Conservation (phyloP, 1,140 invertebrate species). For the Zaprionus inermis region DNA sequence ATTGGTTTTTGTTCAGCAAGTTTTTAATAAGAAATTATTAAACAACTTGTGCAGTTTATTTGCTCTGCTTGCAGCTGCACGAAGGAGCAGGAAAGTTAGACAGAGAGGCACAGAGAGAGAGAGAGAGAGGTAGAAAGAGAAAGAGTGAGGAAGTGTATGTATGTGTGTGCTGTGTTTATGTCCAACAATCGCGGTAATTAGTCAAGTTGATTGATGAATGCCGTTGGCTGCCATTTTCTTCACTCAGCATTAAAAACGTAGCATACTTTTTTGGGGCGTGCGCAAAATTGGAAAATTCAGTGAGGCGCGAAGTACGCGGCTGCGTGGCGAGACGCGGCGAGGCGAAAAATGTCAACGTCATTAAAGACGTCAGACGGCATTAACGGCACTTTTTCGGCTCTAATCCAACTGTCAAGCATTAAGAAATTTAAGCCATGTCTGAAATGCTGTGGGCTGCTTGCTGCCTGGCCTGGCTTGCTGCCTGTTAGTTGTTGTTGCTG, state of each 20-base stretch:
- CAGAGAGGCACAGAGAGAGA: background rate
- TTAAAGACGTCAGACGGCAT: conserved; percentile 60
- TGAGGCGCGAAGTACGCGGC: background rate
- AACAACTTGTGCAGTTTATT: conserved; percentile 66
- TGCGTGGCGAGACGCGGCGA: background rate
- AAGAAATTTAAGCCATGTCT: conserved; percentile 60
- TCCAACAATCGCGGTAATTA: conserved; percentile 75
- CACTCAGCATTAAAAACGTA: background rate
- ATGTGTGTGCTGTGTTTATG: conserved; percentile 19
- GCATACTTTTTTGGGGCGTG: conserved; percentile 26
- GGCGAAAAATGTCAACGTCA: conserved; percentile 61
- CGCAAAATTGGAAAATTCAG: conserved; percentile 47
- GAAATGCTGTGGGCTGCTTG: conserved; percentile 8
- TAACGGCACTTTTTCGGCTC: conserved; percentile 43
- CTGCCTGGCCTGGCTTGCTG: no score
- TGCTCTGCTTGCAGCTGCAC: conserved; percentile 11
- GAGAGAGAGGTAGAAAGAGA: background rate
- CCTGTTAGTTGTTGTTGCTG: conserved; percentile 22
- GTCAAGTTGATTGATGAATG: conserved; percentile 79
- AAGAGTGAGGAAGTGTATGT: background rate
- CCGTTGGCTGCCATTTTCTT: conserved; percentile 8
- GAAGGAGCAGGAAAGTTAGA: background rate
- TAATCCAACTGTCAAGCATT: conserved; percentile 67
- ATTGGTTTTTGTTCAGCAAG: conserved; percentile 42
- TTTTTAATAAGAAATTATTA: conserved; percentile 82